A percentile compares a stretch with the other conserved stretches of the same genome.
phyloP scores from a whole-genome alignment of 2,113 vertebrate species.

The Petrocephalus zakoni region DNA sequence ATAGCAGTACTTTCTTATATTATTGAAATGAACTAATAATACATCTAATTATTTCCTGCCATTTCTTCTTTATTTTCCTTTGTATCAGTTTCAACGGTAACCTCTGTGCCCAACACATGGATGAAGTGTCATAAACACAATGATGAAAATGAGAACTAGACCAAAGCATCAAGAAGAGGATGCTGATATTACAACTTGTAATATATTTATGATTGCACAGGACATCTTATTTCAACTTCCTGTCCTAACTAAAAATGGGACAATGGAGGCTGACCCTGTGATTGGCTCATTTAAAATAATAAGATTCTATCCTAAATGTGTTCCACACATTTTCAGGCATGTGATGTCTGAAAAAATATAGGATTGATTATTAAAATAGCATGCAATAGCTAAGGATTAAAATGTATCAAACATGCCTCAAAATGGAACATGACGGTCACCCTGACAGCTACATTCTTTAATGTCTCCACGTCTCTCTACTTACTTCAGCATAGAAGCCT shows the following conservation, averaged over 20 bases:
- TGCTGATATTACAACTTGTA: not conserved
- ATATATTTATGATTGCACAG: too few relatives aligned
- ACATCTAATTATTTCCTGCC: not conserved
- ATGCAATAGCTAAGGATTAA: not conserved
- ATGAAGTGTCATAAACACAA: not conserved
- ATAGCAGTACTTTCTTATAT: not conserved
- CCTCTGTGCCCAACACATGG: not conserved
- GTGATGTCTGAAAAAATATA: not conserved
- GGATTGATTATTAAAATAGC: not conserved
- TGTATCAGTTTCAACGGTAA: not conserved
- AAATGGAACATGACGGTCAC: not conserved
- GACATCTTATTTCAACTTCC: not conserved
- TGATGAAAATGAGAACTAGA: not conserved
- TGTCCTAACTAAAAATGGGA: not conserved
- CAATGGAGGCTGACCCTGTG: not conserved
- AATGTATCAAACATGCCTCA: not conserved
- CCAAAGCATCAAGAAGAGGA: not conserved
- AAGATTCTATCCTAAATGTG: not conserved
- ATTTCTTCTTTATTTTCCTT: too few relatives aligned
- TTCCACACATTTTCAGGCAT: not conserved
- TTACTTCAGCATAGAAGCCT: not conserved
- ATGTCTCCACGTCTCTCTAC: not conserved
- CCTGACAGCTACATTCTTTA: not conserved
- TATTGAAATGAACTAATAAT: not conserved
- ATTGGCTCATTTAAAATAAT: not conserved